phyloP scores from a whole-genome alignment of 2,797 vertebrate species.

The Etheostoma perlongum region DNA sequence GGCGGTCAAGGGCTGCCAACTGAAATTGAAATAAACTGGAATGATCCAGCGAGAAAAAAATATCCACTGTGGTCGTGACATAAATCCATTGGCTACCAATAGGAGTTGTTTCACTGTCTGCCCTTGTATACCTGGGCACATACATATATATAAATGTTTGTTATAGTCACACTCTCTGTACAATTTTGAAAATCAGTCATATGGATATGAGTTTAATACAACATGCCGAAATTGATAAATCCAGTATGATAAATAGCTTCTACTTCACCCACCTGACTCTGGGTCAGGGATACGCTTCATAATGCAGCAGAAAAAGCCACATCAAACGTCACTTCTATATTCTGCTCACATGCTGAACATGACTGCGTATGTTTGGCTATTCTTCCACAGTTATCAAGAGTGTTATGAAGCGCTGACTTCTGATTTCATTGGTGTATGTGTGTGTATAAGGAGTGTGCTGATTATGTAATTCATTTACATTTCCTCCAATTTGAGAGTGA shows the following conservation, averaged over 20 bases:
- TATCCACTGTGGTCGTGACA: slow-evolving; percentile 24
- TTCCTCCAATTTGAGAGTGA: slow-evolving; percentile 67
- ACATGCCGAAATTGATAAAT: slow-evolving; percentile 17
- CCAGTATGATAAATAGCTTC: slow-evolving; percentile 20
- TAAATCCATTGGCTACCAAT: slow-evolving; percentile 16
- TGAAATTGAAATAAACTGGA: slow-evolving; percentile 70
- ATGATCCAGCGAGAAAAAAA: slow-evolving; percentile 43
- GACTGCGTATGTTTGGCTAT: slow-evolving; percentile 57
- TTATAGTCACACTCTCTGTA: background rate
- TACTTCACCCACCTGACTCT: slow-evolving; percentile 31
- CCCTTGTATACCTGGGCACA: slow-evolving; percentile 8
- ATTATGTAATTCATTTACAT: slow-evolving; percentile 77
- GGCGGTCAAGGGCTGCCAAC: slow-evolving; percentile 60
- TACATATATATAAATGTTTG: slow-evolving; percentile 1
- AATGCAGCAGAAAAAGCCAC: slow-evolving; percentile 24
- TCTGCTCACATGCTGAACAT: slow-evolving; percentile 48
- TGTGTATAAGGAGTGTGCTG: slow-evolving; percentile 22
- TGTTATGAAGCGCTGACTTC: slow-evolving; percentile 60
- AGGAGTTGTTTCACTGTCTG: slow-evolving; percentile 8
- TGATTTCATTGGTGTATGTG: background rate
- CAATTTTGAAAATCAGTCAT: background rate
- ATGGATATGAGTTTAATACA: slow-evolving; percentile 4
- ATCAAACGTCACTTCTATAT: slow-evolving; percentile 27
- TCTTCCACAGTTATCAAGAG: slow-evolving; percentile 56
- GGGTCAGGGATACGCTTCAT: slow-evolving; percentile 36